Percentiles rank a stretch among this genome's conserved stretches.
Evolutionary conservation across 2,888 invertebrate species (phyloP).

Genomic region (Deroplatys truncata): DNA sequence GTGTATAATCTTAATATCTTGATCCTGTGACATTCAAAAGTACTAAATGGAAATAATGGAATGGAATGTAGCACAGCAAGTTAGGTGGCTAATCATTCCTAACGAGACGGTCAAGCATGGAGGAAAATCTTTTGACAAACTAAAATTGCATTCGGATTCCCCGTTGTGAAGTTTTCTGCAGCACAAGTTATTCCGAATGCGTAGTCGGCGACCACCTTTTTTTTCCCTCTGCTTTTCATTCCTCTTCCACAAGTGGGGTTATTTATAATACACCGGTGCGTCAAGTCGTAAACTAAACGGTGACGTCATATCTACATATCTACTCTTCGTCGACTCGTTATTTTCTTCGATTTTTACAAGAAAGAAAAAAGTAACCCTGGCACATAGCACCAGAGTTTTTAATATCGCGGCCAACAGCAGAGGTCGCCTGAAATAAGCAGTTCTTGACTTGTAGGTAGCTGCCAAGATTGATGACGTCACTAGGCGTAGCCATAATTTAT

Average conservation of each 20-base stretch:
- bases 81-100: background rate
- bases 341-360: conserved; percentile 1
- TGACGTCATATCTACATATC: conserved; percentile 24
- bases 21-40: too few species aligned
- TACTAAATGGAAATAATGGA: too few species aligned
- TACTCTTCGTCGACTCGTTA: background rate
- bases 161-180: background rate
- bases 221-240: background rate
- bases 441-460: background rate
- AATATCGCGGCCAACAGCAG: background rate
- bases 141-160: background rate
- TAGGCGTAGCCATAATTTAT: background rate
- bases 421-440: background rate
- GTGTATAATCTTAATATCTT: too few species aligned
- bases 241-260: conserved; percentile 24
- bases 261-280: conserved; percentile 29
- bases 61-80: background rate
- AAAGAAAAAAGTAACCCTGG: background rate
- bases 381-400: background rate
- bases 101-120: background rate
- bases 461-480: background rate
- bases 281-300: conserved; percentile 25
- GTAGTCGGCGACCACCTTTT: background rate
- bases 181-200: background rate
- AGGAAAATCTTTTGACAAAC: background rate